Conservation (phyloP, 2,113 vertebrate species). For the Redunca redunca region DNA sequence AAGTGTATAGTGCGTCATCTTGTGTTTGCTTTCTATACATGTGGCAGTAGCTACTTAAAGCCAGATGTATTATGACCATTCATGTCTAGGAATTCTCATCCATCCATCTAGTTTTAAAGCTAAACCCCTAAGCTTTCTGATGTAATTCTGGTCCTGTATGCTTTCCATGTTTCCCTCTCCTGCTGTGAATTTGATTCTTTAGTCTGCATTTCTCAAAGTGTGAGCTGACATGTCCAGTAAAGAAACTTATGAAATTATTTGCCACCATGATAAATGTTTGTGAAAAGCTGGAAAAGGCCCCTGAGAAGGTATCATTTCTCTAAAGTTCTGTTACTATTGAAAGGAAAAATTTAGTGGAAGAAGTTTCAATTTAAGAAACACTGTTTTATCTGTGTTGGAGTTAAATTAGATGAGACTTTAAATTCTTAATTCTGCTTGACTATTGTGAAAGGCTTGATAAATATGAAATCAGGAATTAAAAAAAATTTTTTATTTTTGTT, state of each 20-base stretch:
- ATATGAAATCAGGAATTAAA: neutral
- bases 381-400: neutral
- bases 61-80: neutral
- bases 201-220: neutral
- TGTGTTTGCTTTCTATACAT: neutral
- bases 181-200: neutral
- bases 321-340: neutral
- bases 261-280: conserved; percentile 18
- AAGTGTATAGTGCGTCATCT: neutral
- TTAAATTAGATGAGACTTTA: conserved; percentile 27
- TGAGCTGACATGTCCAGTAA: neutral
- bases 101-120: neutral
- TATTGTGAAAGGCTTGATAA: conserved; percentile 4
- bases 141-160: neutral
- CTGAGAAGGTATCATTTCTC: neutral
- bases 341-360: neutral
- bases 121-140: neutral
- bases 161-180: neutral
- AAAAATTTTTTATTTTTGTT: neutral
- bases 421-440: conserved; percentile 2
- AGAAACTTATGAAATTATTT: conserved; percentile 13
- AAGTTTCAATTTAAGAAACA: neutral
- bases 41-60: neutral
- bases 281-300: neutral
- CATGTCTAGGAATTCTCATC: neutral